Evolutionary conservation across 2,113 vertebrate genomes (phyloP), one percentile per base, ranked within the genome.

Genomic region (Anseranas semipalmata): DNA sequence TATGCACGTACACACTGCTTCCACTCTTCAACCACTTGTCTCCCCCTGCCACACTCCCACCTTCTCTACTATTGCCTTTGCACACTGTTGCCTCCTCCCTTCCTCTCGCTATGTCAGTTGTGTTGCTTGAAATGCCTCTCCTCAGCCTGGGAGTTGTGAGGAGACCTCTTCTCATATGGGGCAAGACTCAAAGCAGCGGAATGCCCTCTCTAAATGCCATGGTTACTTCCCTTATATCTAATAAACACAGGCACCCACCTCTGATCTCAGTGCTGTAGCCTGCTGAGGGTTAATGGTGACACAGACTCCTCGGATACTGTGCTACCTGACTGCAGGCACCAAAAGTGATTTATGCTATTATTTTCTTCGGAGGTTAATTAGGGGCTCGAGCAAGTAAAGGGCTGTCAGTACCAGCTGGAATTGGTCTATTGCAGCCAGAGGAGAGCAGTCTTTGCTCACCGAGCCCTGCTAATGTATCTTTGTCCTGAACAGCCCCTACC

Each of bases 281-380:
- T 85, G 63, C 63, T 60, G 68, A 95, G 82, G 21, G 79, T 96
- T 96, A 97, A 95, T 17, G 41, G 59, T 59, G 48, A 92, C 89
- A 96, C 18, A 59, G 43, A 65, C 53, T 92, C 56, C 66, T 83
- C 43, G 65, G 59, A 80, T 89, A 84, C 73, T 37, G 45, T 5
- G 9, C 83, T 87, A 95, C 96, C 82, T 96, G 63, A 56, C 58
- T 67, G 78, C 81, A 95, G 96, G 92, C 85, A 92, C 33, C 56
- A 65, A 21, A 89, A 96, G 67, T 86, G 62, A 97, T 95, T 96
- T 92, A 95, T 96, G 94, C 85, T 86, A 96, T 95, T 97, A 97
- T 98, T 98, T 98, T 96, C 95, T 98, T 97, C 93, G 32, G 37
- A 94, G 97, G 96, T 97, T 97, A 97, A 97, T 97, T 93, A 97